phyloP scores from a whole-genome alignment of 64 coral and sea anemone species.

The Pachyseris speciosa region DNA sequence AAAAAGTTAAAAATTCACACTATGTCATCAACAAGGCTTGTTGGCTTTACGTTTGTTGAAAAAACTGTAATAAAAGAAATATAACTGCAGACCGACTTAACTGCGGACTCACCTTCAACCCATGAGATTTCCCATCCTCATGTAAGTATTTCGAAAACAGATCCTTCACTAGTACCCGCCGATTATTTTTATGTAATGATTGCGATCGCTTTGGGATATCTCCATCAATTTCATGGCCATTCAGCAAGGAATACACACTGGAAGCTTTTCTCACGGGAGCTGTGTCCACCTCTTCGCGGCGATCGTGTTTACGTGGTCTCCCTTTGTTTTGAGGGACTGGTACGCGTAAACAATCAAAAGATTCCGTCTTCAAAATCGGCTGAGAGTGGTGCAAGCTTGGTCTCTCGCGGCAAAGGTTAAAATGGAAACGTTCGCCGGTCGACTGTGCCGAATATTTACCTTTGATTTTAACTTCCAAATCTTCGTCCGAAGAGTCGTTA shows the following conservation, averaged over 20 bases:
- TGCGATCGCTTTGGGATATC: constrained; percentile 3
- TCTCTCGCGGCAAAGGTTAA: not conserved
- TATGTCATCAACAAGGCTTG: too few species aligned
- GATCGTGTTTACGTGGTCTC: not conserved
- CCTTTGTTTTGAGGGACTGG: not conserved
- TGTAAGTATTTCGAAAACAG: not conserved
- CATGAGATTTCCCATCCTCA: not conserved
- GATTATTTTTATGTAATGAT: not conserved
- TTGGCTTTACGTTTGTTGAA: not conserved
- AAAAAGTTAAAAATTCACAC: too few species aligned
- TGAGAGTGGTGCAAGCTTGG: not conserved
- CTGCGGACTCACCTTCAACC: constrained; percentile 1
- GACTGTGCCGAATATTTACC: not conserved
- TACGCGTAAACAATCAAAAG: not conserved
- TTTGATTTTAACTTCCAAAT: not conserved
- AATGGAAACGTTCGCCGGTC: not conserved
- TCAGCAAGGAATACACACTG: not conserved
- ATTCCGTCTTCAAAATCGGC: not conserved
- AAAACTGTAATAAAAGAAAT: not conserved
- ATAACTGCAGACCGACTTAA: not conserved
- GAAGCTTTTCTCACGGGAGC: not conserved
- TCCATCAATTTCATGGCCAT: not conserved
- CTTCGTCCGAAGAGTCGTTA: not conserved
- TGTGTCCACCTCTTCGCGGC: not conserved
- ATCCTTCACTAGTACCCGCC: not conserved